Base-by-base conservation (phyloP, 1,140 invertebrate genomes). In the Euwallacea fornicatus region DNA sequence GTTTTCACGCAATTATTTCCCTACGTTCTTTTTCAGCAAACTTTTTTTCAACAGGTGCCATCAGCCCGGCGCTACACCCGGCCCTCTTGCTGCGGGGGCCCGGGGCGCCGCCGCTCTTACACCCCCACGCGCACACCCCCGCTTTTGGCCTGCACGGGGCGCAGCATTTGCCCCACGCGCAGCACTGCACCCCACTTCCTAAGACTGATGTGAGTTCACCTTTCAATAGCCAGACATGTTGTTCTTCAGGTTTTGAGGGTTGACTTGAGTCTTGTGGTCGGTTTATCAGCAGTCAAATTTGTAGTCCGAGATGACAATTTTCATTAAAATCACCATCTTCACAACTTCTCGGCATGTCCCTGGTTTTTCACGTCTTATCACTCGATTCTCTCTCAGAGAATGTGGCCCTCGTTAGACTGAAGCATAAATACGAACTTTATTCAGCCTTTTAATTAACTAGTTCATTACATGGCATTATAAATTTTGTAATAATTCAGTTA, bases 71-170 rank as follows among this genome's bases (percentile, higher is more conserved):
- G 0, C 84, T 90, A 84, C 89, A 88, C 77, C 87, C 86, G 10
- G 85, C 86, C 53, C 87, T 90, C 8, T 91, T 90, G 77, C 82
- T 90, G 42, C 91, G 93, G 10, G 70, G 63, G 11, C 47, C 63
- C 11, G 70, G 70, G 7, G 58, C 70, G 7, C 55, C 70, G 3
- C 63, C 63, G 7, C 56, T 63, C 4, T 42, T 61, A 41, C 65
- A 61, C 33, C 58, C 64, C 15, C 70, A 66, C 16, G n/a, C 70
- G n/a, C 70, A 71, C 42, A 59, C 61, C 9, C 50, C 61, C 16
- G n/a, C 69, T 33, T 71, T 64, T 21, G 60, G 60, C 33, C 54
- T 71, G 21, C 69, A 56, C 42, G 53, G 62, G 11, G 7, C 61
- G 13, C 69, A 71, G 61, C 62, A 65, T 64, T 42, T 65, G 43